Evolutionary conservation across 1,140 invertebrate species (phyloP).

Genomic region (Octopus sinensis): DNA sequence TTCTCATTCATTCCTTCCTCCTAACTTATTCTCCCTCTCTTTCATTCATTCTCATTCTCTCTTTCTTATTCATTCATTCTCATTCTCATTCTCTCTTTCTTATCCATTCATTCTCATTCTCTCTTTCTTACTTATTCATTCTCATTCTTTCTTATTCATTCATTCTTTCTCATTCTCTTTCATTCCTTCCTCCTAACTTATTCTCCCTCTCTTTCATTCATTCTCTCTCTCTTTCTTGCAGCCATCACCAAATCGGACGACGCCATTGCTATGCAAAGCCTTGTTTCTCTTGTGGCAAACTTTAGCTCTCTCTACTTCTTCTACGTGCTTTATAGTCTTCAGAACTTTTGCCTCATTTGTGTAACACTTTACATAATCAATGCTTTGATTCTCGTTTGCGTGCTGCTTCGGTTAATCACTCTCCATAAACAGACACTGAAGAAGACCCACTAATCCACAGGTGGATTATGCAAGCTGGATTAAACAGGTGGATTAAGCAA

Average conservation of each 20-base stretch:
- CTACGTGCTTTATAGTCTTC: constrained; percentile 70
- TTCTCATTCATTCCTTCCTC: too few relatives aligned
- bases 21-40: too few relatives aligned
- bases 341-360: constrained; percentile 78
- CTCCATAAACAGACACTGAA: constrained; percentile 15
- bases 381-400: constrained; percentile 57
- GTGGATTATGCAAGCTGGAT: not conserved
- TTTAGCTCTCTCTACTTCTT: constrained; percentile 71
- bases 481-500: not conserved
- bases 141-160: too few relatives aligned
- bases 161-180: too few relatives aligned
- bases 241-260: constrained; percentile 62
- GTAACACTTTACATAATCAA: constrained; percentile 76
- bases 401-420: constrained; percentile 19
- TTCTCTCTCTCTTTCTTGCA: constrained; percentile 49
- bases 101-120: too few relatives aligned
- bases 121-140: too few relatives aligned
- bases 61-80: too few relatives aligned
- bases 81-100: too few relatives aligned
- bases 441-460: constrained; percentile 16
- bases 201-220: too few relatives aligned
- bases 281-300: constrained; percentile 28
- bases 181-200: too few relatives aligned
- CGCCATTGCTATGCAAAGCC: constrained; percentile 61
- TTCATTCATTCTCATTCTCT: too few relatives aligned